Percentiles rank a stretch among this genome's conserved stretches.
phyloP scores from a whole-genome alignment of 2,888 invertebrate species.

The Bedellia somnulentella region DNA sequence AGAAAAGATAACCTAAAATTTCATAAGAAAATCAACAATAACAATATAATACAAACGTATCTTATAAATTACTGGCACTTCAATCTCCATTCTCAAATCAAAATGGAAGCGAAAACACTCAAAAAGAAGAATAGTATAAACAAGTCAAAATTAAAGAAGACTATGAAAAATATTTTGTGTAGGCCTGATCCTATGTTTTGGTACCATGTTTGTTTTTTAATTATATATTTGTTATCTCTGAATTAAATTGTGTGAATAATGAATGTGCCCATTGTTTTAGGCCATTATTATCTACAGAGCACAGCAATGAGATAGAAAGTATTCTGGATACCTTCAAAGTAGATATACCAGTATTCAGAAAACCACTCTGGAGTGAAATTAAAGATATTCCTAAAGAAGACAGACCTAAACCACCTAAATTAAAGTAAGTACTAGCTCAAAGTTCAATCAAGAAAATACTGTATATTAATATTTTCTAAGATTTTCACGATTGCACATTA shows the following conservation, averaged over 20 bases:
- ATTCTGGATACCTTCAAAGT: slow-evolving; percentile 23
- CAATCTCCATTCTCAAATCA: too few relatives aligned
- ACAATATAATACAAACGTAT: too few relatives aligned
- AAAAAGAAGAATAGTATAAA: slow-evolving; percentile 29
- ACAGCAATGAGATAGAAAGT: slow-evolving; percentile 17
- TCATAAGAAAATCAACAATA: too few relatives aligned
- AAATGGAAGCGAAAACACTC: slow-evolving; percentile 27
- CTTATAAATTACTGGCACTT: too few relatives aligned
- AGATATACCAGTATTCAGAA: slow-evolving; percentile 27
- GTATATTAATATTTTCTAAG: too few relatives aligned
- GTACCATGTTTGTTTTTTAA: slow-evolving; percentile 16
- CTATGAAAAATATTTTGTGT: slow-evolving; percentile 41
- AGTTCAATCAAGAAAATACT: not conserved
- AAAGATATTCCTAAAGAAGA: slow-evolving; percentile 35
- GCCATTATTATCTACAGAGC: slow-evolving; percentile 25
- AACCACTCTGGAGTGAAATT: slow-evolving; percentile 37
- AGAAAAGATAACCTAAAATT: too few relatives aligned
- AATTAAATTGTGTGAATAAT: not conserved
- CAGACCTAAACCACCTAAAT: slow-evolving; percentile 29
- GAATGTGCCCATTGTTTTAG: slow-evolving; percentile 20
- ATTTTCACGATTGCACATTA: too few relatives aligned
- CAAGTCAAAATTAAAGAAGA: slow-evolving; percentile 46
- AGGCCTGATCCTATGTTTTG: slow-evolving; percentile 38
- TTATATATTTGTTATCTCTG: not conserved
- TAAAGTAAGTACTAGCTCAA: slow-evolving; percentile 27